Percentiles rank a stretch among this genome's conserved stretches.
Evolutionary conservation across 2,113 vertebrate species (phyloP).

Genomic region (Charina bottae): DNA sequence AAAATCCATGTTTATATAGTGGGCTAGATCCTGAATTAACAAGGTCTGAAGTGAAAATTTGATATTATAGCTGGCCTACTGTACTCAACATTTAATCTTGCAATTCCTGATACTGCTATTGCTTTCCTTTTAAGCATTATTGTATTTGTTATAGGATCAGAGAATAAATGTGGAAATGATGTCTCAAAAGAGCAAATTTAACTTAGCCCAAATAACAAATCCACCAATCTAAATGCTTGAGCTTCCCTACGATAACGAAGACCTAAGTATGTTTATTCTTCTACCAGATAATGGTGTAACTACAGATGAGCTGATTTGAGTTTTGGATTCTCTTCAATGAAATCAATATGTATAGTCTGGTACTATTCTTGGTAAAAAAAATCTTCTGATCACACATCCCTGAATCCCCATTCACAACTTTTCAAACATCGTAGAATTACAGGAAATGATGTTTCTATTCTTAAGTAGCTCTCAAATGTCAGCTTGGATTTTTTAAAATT

Average conservation of each 20-base stretch:
- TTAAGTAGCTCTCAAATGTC: no score
- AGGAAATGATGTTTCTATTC: no score
- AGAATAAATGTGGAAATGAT: conserved; percentile 81
- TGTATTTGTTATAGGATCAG: conserved; percentile 67
- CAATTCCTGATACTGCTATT: not conserved
- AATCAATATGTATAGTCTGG: not conserved
- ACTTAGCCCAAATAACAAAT: conserved; percentile 60
- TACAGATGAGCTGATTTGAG: conserved; percentile 75
- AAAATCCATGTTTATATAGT: not conserved
- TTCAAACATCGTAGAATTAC: no score
- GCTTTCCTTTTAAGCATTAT: not conserved
- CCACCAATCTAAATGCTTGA: conserved; percentile 76
- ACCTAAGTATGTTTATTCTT: conserved; percentile 86
- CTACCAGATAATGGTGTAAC: conserved; percentile 73
- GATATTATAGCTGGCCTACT: not conserved
- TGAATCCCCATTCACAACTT: no score
- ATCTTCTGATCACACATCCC: no score
- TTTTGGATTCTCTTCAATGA: not conserved
- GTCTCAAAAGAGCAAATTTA: conserved; percentile 68
- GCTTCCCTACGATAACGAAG: conserved; percentile 78
- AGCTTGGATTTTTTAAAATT: no score
- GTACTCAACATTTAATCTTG: not conserved
- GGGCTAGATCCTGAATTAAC: not conserved
- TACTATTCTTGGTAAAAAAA: no score
- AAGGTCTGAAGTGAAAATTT: not conserved